Conservation (phyloP, 2,888 invertebrate genomes). For the Aspidiotus destructor region DNA sequence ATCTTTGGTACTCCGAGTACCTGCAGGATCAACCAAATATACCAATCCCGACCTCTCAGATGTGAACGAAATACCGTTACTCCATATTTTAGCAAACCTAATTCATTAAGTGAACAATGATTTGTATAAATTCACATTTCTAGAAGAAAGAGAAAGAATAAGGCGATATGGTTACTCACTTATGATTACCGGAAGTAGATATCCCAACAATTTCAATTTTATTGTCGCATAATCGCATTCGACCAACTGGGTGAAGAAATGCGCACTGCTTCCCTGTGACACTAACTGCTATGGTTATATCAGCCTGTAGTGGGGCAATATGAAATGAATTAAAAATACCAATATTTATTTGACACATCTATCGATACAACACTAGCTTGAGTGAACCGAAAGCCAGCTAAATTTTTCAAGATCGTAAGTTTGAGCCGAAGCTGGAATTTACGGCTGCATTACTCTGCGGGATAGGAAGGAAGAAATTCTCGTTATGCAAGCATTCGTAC, state of each 20-base stretch:
- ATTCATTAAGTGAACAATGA: conserved; percentile 3
- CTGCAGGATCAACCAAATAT: conserved; percentile 79
- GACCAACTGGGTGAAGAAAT: conserved; percentile 27
- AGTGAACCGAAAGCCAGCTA: too few species aligned
- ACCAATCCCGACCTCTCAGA: conserved; percentile 78
- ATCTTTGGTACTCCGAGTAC: conserved; percentile 79
- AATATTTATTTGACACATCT: neutral
- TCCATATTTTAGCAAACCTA: conserved; percentile 84
- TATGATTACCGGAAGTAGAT: conserved; percentile 19
- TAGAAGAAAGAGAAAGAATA: neutral
- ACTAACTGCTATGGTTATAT: conserved; percentile 20
- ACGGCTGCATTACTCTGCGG: too few species aligned
- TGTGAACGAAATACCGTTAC: conserved; percentile 69
- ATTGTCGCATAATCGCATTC: conserved; percentile 23
- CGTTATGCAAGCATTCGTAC: too few species aligned
- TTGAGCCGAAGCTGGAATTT: too few species aligned
- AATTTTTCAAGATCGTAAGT: too few species aligned
- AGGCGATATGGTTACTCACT: neutral
- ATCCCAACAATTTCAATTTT: conserved; percentile 30
- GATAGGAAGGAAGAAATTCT: too few species aligned
- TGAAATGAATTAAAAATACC: neutral
- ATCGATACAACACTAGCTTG: too few species aligned
- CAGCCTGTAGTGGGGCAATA: conserved; percentile 6
- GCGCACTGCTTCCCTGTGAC: conserved; percentile 25
- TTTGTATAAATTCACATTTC: neutral